Conservation (phyloP, 2,797 vertebrate species). For the Thalassophryne amazonica region DNA sequence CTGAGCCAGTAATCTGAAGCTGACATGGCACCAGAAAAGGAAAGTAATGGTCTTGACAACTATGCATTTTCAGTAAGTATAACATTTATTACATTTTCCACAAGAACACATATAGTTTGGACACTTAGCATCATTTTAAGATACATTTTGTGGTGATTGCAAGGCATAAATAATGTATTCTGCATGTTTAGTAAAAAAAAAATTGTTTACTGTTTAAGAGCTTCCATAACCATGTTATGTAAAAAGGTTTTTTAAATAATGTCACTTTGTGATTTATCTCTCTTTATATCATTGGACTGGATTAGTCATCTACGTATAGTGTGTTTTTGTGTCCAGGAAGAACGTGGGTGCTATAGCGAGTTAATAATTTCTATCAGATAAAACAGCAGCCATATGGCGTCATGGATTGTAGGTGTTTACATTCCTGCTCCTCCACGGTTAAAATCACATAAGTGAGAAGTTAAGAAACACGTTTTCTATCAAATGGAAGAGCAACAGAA, state of each 20-base stretch:
- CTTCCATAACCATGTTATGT: too few relatives aligned
- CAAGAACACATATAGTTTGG: neutral
- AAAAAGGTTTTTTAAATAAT: too few relatives aligned
- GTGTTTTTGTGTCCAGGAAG: neutral
- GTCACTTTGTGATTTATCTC: neutral
- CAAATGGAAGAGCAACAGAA: neutral
- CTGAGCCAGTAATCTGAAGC: slow-evolving; percentile 15
- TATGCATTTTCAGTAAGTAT: slow-evolving; percentile 83
- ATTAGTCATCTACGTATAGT: neutral
- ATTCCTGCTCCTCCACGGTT: slow-evolving; percentile 27
- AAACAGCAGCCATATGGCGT: neutral
- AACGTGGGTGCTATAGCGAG: neutral
- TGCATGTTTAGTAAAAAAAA: too few relatives aligned
- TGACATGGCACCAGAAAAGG: slow-evolving; percentile 74
- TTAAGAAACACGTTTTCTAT: neutral
- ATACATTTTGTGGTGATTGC: neutral
- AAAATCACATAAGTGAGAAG: slow-evolving; percentile 4
- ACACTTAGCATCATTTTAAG: neutral
- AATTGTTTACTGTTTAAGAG: too few relatives aligned
- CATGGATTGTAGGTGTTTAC: slow-evolving; percentile 27
- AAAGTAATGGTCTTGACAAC: slow-evolving; percentile 76
- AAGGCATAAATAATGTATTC: neutral
- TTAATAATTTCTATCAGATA: slow-evolving; percentile 13
- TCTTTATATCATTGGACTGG: neutral
- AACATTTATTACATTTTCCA: neutral